Base-by-base conservation (phyloP, 2,888 invertebrate genomes). In the Amphimallon solstitiale region DNA sequence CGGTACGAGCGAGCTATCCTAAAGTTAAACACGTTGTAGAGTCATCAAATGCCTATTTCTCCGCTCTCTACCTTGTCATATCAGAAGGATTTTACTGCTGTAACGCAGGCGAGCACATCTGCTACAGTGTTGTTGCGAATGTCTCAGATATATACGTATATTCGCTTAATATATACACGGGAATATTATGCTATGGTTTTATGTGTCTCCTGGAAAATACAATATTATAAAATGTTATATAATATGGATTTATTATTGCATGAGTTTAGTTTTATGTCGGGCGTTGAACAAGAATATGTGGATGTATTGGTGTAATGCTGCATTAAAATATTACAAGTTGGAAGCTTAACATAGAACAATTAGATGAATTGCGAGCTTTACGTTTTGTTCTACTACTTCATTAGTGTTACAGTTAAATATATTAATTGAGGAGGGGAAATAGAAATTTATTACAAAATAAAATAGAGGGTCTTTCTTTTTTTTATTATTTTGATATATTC, bases 21-120 rank as follows among this genome's bases (percentile, higher is more conserved):
- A 34, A 43, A 46, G 61, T 45, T 61, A 48, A 61, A 61, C 37
- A 35, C 48, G 61, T 35, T 61, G 61, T 61, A 61, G 46, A 46
- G 29, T 61, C 61, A 45, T 61, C 61, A 61, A 61, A 61, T 48
- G 61, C 37, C 46, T 48, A 29, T 48, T 46, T 35, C 23, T 23
- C 35, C 34, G n/a, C n/a, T n/a, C n/a, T 14, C 45, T 35, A 35
- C 23, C 48, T 48, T 48, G 48, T 23, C 48, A 23, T 48, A 48
- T 48, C 48, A 23, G 48, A 12, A 48, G 23, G 48, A 48, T 48
- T 48, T 48, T 48, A 48, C 23, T 21, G 14, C 48, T 48, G 23
- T 19, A 29, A 23, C 48, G 48, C 23, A 12, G 23, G 23, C 48
- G 12, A 48, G 23, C 48, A 48, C 48, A 48, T 48, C 48, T 48